Percentiles rank a stretch among this genome's conserved stretches.
Evolutionary conservation across 2,888 invertebrate species (phyloP).

Genomic region (Bellardia bayeri): DNA sequence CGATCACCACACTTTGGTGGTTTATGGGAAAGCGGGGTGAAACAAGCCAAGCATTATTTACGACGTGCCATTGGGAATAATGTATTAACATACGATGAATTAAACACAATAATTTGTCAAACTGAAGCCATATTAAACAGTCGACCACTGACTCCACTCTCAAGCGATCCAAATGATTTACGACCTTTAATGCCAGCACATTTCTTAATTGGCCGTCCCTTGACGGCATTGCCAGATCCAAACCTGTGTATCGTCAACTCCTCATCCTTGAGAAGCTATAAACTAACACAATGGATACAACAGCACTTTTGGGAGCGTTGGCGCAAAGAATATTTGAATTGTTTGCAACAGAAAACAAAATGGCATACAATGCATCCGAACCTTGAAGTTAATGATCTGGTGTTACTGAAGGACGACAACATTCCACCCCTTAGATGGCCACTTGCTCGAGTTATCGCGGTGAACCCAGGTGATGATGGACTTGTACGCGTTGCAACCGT

Average conservation of each 20-base stretch:
- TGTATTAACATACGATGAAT: conserved; percentile 19
- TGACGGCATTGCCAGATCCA: conserved; percentile 30
- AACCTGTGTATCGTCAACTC: neutral
- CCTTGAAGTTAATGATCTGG: conserved; percentile 24
- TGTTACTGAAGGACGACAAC: conserved; percentile 35
- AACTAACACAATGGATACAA: conserved; percentile 29
- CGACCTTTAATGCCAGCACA: conserved; percentile 30
- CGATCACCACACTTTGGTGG: conserved; percentile 51
- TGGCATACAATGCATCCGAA: conserved; percentile 15
- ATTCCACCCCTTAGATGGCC: conserved; percentile 32
- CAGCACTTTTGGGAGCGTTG: conserved; percentile 52
- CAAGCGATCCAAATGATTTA: conserved; percentile 34
- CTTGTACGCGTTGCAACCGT: conserved; percentile 5
- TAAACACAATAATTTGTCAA: conserved; percentile 12
- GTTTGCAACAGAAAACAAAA: conserved; percentile 45
- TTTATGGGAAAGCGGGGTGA: conserved; percentile 48
- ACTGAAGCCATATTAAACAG: conserved; percentile 32
- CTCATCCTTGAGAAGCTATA: conserved; percentile 6
- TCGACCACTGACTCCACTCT: conserved; percentile 41
- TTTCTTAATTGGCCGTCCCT: conserved; percentile 38
- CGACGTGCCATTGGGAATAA: conserved; percentile 11
- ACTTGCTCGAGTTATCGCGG: conserved; percentile 16
- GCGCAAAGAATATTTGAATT: conserved; percentile 38
- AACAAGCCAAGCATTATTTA: conserved; percentile 12
- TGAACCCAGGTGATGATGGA: conserved; percentile 21